Percentiles rank a stretch among this genome's conserved stretches.
Conservation (phyloP, 2,888 invertebrate species). For the Harmothoe impar region DNA sequence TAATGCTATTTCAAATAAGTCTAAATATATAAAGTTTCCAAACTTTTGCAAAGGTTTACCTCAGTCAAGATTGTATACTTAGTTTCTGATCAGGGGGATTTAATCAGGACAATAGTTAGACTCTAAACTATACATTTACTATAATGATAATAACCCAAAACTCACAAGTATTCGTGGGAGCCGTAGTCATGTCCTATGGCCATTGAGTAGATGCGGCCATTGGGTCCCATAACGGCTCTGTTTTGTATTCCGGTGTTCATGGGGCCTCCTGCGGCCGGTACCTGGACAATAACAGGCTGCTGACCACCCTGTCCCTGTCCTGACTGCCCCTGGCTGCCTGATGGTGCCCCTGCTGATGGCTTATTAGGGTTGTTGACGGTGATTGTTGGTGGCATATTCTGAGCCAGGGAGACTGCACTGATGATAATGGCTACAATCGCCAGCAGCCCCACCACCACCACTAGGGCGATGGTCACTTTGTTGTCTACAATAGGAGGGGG, state of each 20-base stretch:
- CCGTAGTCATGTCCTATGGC: slow-evolving; percentile 54
- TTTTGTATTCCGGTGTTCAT: background rate
- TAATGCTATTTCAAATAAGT: no score
- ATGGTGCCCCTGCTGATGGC: background rate
- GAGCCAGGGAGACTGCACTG: slow-evolving; percentile 12
- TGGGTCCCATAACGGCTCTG: background rate
- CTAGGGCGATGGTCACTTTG: background rate
- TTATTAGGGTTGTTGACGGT: background rate
- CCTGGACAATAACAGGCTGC: background rate
- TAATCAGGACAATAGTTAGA: no score
- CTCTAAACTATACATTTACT: no score
- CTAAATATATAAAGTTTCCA: no score
- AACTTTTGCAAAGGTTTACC: no score
- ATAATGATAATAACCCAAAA: no score
- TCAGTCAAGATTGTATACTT: no score
- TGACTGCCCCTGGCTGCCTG: background rate
- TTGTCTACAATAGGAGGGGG: background rate
- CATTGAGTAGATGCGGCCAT: slow-evolving; percentile 23
- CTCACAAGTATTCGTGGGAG: slow-evolving; percentile 42
- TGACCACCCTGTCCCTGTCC: background rate
- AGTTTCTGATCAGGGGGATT: no score
- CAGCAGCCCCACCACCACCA: slow-evolving; percentile 47
- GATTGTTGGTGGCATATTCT: background rate
- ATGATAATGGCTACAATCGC: slow-evolving; percentile 44
- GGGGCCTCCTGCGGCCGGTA: background rate